Conservation (phyloP, 2,888 invertebrate genomes). For the Cetonia aurata region DNA sequence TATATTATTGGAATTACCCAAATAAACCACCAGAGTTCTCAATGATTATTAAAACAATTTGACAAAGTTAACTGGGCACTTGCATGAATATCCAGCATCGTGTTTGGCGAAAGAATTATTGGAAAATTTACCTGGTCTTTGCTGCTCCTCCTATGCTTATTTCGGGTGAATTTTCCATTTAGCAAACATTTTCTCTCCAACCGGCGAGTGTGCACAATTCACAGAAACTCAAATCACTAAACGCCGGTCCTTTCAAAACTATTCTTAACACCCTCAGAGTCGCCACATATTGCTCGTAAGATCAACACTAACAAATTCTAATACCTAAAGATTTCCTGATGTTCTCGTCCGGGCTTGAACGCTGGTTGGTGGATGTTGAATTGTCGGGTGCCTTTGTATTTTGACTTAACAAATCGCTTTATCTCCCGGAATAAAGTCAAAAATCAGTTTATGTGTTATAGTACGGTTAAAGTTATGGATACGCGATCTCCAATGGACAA, state of each 20-base stretch:
- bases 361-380: conserved; percentile 42
- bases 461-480: conserved; percentile 52
- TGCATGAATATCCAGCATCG: conserved; percentile 35
- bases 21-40: no score
- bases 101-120: not conserved
- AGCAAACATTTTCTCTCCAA: not conserved
- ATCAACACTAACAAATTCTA: conserved; percentile 37
- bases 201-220: not conserved
- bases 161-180: conserved; percentile 38
- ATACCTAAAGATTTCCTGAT: conserved; percentile 28
- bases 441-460: conserved; percentile 52
- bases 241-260: not conserved
- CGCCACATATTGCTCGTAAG: conserved; percentile 22
- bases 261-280: not conserved
- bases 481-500: conserved; percentile 54
- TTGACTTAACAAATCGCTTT: conserved; percentile 56
- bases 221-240: not conserved
- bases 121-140: conserved; percentile 40
- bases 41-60: no score
- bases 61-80: conserved; percentile 21
- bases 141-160: conserved; percentile 23
- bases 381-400: conserved; percentile 49
- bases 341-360: conserved; percentile 21
- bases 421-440: conserved; percentile 56
- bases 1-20: no score